A percentile compares a stretch with the other conserved stretches of the same genome.
Conservation (phyloP, 2,797 vertebrate genomes). For the Enteromius argenteus region DNA sequence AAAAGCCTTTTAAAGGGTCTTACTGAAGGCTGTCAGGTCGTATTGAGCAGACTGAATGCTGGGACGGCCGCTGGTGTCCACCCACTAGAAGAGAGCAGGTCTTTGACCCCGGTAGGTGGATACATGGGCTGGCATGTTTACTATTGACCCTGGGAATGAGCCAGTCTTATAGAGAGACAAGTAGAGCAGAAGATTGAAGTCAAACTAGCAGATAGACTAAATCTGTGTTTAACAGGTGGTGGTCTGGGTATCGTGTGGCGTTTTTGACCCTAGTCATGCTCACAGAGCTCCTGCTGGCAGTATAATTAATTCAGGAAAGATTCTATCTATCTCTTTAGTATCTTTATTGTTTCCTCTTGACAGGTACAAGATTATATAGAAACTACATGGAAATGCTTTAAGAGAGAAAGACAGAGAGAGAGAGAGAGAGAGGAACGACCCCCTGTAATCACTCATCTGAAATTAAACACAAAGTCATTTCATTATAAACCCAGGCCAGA, state of each 20-base stretch:
- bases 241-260: slow-evolving; percentile 58
- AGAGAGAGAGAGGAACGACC: background rate
- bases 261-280: slow-evolving; percentile 53
- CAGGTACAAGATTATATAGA: background rate
- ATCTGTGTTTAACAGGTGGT: slow-evolving; percentile 70
- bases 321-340: background rate
- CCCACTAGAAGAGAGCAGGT: slow-evolving; percentile 69
- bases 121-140: slow-evolving; percentile 63
- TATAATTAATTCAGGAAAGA: slow-evolving; percentile 21
- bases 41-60: slow-evolving; percentile 67
- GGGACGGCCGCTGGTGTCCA: slow-evolving; percentile 69
- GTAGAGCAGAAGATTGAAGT: slow-evolving; percentile 66
- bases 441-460: background rate
- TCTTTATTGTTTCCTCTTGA: background rate
- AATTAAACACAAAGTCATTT: background rate
- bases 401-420: background rate
- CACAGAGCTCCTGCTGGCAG: background rate
- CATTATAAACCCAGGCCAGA: background rate
- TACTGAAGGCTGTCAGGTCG: slow-evolving; percentile 57
- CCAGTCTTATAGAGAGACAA: slow-evolving; percentile 58
- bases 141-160: slow-evolving; percentile 56
- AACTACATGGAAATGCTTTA: background rate
- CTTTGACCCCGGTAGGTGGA: slow-evolving; percentile 66
- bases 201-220: slow-evolving; percentile 49
- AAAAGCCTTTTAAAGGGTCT: slow-evolving; percentile 50